These are phyloP conservation scores for Eristalis arbustorum DNA, from an alignment of 2,888 invertebrate genomes.

Conservation along the genomic window DNA sequence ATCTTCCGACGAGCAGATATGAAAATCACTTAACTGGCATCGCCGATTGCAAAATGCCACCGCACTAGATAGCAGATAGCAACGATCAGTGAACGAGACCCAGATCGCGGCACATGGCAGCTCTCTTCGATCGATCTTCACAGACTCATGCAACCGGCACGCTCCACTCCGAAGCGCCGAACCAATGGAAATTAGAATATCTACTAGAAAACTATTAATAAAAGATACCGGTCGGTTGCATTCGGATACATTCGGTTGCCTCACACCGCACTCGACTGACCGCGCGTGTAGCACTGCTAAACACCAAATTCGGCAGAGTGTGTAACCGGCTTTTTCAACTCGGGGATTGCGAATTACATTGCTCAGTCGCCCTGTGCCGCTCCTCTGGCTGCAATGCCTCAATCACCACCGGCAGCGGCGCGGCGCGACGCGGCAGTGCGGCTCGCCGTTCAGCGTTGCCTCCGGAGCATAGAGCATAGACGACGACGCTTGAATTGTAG, in stretches of 20 bases:
- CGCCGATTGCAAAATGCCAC: slow-evolving; percentile 52
- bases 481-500: slow-evolving; percentile 15
- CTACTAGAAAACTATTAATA: slow-evolving; percentile 68
- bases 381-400: neutral
- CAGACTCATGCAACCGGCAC: slow-evolving; percentile 69
- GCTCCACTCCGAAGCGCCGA: slow-evolving; percentile 60
- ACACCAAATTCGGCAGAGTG: slow-evolving; percentile 71
- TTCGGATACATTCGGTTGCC: slow-evolving; percentile 80
- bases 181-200: slow-evolving; percentile 69
- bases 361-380: slow-evolving; percentile 5
- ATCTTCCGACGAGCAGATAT: slow-evolving; percentile 34
- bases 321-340: slow-evolving; percentile 70
- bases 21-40: slow-evolving; percentile 56
- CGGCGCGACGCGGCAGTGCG: neutral
- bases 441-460: neutral
- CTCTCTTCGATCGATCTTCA: slow-evolving; percentile 50
- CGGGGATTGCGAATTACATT: slow-evolving; percentile 61
- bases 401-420: neutral
- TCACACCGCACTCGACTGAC: slow-evolving; percentile 81
- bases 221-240: slow-evolving; percentile 79
- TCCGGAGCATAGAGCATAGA: slow-evolving; percentile 2
- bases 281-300: slow-evolving; percentile 77
- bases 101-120: neutral
- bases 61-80: slow-evolving; percentile 19
- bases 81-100: slow-evolving; percentile 2